phyloP scores from a whole-genome alignment of 1,140 invertebrate genomes.

The Drosophila lini region DNA sequence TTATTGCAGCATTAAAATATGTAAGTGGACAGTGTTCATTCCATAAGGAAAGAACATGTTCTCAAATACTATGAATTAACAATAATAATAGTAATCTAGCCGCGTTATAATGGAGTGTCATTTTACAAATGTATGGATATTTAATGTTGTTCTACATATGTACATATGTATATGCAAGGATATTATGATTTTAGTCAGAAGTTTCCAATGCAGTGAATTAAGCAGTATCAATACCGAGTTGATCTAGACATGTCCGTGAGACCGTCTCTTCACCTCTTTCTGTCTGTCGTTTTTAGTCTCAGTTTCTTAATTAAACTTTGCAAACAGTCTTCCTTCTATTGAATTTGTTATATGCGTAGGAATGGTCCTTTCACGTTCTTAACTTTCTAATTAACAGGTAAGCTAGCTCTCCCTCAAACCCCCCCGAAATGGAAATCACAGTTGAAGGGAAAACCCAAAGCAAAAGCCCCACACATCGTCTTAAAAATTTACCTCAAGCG shows the following conservation, averaged over 20 bases:
- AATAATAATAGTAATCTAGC: neutral
- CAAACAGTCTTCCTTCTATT: neutral
- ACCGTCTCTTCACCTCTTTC: no score
- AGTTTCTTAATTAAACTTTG: neutral
- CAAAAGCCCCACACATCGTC: slow-evolving; percentile 16
- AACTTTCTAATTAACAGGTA: slow-evolving; percentile 27
- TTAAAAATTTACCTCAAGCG: slow-evolving; percentile 35
- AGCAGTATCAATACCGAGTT: neutral
- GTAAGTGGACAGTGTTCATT: neutral
- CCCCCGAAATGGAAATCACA: slow-evolving; percentile 33
- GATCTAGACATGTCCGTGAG: neutral
- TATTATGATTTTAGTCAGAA: neutral
- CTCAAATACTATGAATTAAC: neutral
- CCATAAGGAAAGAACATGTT: neutral
- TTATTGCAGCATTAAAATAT: neutral
- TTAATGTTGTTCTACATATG: no score
- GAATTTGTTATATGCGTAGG: no score
- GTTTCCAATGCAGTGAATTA: neutral
- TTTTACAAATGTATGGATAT: neutral
- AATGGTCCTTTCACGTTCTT: neutral
- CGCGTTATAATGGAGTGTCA: neutral
- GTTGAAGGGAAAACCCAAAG: slow-evolving; percentile 2
- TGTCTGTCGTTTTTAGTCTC: neutral
- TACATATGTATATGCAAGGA: neutral
- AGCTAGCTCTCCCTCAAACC: slow-evolving; percentile 1